Evolutionary conservation across 2,113 vertebrate species (phyloP).

Genomic region (Syngnathus typhle): DNA sequence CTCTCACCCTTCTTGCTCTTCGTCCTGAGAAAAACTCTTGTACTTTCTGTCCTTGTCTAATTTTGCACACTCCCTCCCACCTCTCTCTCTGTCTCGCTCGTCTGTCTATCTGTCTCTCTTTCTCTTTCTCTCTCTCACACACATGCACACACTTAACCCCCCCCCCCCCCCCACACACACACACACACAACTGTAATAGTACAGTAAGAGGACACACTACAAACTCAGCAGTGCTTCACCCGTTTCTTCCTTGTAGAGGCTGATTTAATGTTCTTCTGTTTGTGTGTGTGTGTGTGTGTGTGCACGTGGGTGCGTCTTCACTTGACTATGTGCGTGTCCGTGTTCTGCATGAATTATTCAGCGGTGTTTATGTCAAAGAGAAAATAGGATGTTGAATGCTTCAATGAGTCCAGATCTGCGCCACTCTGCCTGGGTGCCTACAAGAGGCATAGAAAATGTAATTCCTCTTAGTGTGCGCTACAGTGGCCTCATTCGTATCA

Average conservation of each 20-base stretch:
- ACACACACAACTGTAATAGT: constrained; percentile 4
- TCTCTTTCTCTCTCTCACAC: not conserved
- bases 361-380: constrained; percentile 25
- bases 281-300: not conserved
- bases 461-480: not conserved
- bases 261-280: constrained; percentile 14
- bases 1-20: constrained; percentile 27
- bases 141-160: too few species aligned
- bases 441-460: not conserved
- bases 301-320: not conserved
- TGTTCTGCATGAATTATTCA: constrained; percentile 38
- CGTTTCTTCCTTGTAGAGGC: constrained; percentile 25
- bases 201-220: constrained; percentile 1
- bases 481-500: not conserved
- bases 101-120: not conserved
- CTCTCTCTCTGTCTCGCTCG: too few species aligned
- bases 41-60: not conserved
- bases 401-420: constrained; percentile 22
- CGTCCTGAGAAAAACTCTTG: constrained; percentile 18
- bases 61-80: too few species aligned
- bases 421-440: constrained; percentile 4
- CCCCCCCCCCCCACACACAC: not conserved
- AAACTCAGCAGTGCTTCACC: constrained; percentile 17
- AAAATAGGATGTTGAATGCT: constrained; percentile 29
- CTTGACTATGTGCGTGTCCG: not conserved